Evolutionary conservation across 2,113 vertebrate genomes (phyloP).

Genomic region (Chauna torquata): DNA sequence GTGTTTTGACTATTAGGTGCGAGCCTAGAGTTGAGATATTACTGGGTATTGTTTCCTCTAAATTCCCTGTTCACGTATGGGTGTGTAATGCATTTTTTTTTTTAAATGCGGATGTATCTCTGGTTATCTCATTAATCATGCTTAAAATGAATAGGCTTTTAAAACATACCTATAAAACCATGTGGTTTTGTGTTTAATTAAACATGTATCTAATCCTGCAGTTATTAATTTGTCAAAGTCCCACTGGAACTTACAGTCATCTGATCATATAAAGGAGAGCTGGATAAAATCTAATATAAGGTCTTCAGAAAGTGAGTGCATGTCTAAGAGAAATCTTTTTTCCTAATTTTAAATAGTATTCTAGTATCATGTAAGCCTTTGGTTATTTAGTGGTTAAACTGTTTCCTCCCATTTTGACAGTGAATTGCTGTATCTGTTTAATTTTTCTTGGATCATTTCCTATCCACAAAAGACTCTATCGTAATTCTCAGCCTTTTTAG

Average conservation of each 20-base stretch:
- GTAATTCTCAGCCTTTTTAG: slow-evolving; percentile 53
- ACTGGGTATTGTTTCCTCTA: neutral
- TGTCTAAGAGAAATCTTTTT: neutral
- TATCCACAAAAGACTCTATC: slow-evolving; percentile 44
- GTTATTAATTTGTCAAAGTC: neutral
- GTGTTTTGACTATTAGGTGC: neutral
- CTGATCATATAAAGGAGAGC: neutral
- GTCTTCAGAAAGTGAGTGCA: neutral
- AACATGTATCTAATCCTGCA: neutral
- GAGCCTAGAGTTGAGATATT: neutral
- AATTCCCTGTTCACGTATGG: neutral
- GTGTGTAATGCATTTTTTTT: neutral
- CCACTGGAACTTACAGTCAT: neutral
- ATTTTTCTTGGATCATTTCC: slow-evolving; percentile 54
- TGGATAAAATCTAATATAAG: neutral
- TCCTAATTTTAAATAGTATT: neutral
- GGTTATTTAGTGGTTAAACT: slow-evolving; percentile 6
- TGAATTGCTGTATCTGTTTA: slow-evolving; percentile 48
- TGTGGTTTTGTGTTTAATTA: neutral
- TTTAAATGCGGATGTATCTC: neutral
- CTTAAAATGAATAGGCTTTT: slow-evolving; percentile 1
- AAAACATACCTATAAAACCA: neutral
- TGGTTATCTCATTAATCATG: neutral
- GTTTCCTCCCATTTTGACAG: slow-evolving; percentile 35
- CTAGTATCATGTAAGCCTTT: neutral